Conservation (phyloP, 2,888 invertebrate genomes). For the Malachius bipustulatus region DNA sequence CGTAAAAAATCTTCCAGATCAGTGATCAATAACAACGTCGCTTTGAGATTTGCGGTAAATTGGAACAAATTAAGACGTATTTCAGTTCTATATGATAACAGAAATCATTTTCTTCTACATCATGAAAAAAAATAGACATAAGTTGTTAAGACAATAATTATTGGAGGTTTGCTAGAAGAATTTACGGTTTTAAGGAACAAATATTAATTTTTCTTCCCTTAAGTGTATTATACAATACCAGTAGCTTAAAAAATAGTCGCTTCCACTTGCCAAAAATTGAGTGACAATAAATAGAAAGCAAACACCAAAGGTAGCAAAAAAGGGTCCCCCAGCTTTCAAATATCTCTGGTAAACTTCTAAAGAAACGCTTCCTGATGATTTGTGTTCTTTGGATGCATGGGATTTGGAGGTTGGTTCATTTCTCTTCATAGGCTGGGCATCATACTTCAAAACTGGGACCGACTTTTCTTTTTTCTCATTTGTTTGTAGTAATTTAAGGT, state of each 20-base stretch:
- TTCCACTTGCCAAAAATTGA: constrained; percentile 58
- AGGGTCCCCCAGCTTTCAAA: constrained; percentile 58
- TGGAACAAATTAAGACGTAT: too few relatives aligned
- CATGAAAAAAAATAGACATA: too few relatives aligned
- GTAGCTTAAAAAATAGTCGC: constrained; percentile 67
- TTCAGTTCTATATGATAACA: too few relatives aligned
- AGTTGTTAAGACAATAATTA: too few relatives aligned
- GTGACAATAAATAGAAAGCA: constrained; percentile 50
- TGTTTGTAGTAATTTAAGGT: constrained; percentile 41
- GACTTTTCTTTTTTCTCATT: constrained; percentile 21
- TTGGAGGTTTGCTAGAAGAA: too few relatives aligned
- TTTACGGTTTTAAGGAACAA: too few relatives aligned
- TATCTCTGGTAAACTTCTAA: constrained; percentile 52
- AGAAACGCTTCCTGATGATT: constrained; percentile 44
- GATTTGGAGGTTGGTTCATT: constrained; percentile 27
- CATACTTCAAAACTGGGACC: constrained; percentile 12
- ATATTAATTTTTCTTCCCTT: too few relatives aligned
- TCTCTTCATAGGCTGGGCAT: constrained; percentile 13
- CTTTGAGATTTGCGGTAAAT: too few relatives aligned
- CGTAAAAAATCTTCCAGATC: too few relatives aligned
- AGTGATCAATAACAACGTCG: too few relatives aligned
- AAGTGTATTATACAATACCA: too few relatives aligned
- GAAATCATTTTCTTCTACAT: too few relatives aligned
- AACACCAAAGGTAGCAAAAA: constrained; percentile 45
- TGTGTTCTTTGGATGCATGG: constrained; percentile 43